Evolutionary conservation across 2,113 vertebrate genomes (phyloP).

Genomic region (Hypanus sabinus): DNA sequence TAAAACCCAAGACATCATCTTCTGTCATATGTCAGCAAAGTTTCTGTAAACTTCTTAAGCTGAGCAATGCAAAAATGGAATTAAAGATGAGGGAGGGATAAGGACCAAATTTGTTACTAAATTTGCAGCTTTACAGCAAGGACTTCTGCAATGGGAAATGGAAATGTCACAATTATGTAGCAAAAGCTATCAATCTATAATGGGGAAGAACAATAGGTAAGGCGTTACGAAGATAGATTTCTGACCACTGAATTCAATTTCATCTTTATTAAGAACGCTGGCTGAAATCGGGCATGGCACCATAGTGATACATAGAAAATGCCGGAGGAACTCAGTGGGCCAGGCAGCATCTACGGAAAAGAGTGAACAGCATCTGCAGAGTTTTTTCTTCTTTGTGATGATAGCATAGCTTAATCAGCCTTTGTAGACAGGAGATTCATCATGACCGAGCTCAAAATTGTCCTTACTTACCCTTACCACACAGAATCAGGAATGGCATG

Average conservation of each 20-base stretch:
- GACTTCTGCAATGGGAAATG: neutral
- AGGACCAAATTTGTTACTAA: conserved; percentile 5
- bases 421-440: neutral
- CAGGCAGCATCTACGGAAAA: too few species aligned
- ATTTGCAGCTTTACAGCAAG: neutral
- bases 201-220: neutral
- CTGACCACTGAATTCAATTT: neutral
- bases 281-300: neutral
- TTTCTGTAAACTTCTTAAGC: conserved; percentile 2
- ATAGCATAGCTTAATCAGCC: too few species aligned
- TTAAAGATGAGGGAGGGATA: neutral
- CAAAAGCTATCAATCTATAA: neutral
- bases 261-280: neutral
- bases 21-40: conserved; percentile 1
- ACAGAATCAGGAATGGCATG: neutral
- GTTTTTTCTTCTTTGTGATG: too few species aligned
- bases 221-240: neutral
- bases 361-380: too few species aligned
- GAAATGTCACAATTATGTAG: neutral
- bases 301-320: too few species aligned
- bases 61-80: neutral
- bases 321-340: too few species aligned
- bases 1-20: conserved; percentile 13
- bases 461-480: neutral
- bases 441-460: neutral